Percentiles rank a stretch among this genome's conserved stretches.
phyloP scores from a whole-genome alignment of 2,888 invertebrate species.

The Aporophyla nigra region DNA sequence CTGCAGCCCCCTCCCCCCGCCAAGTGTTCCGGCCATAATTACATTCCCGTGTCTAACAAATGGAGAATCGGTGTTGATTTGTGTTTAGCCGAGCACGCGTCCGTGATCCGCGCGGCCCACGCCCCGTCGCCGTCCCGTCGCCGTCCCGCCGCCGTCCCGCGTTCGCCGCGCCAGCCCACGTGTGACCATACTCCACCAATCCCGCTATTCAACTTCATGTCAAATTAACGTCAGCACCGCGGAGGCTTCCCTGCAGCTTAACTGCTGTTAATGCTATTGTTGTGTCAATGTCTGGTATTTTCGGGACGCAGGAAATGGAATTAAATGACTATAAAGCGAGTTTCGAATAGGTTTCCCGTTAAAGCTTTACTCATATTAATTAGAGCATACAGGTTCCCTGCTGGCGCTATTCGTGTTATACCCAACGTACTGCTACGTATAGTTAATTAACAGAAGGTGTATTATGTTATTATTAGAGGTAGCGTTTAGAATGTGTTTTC shows the following conservation, averaged over 20 bases:
- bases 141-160: slow-evolving; percentile 43
- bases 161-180: slow-evolving; percentile 36
- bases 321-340: slow-evolving; percentile 2
- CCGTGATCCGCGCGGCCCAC: slow-evolving; percentile 82
- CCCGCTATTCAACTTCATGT: slow-evolving; percentile 26
- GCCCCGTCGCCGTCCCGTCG: slow-evolving; percentile 48
- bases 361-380: slow-evolving; percentile 2
- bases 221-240: slow-evolving; percentile 51
- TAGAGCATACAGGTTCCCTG: not conserved
- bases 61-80: slow-evolving; percentile 92
- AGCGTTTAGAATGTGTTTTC: slow-evolving; percentile 51
- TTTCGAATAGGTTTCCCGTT: slow-evolving; percentile 9
- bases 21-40: slow-evolving; percentile 91
- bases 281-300: slow-evolving; percentile 36
- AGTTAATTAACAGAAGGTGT: slow-evolving; percentile 37
- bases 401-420: slow-evolving; percentile 3
- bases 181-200: slow-evolving; percentile 44
- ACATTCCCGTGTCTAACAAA: slow-evolving; percentile 92
- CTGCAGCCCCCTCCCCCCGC: slow-evolving; percentile 76
- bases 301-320: slow-evolving; percentile 21
- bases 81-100: slow-evolving; percentile 87
- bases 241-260: slow-evolving; percentile 34
- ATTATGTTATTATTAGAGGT: slow-evolving; percentile 18
- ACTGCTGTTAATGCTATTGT: slow-evolving; percentile 40
- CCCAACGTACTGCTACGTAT: not conserved